Base-by-base conservation (phyloP, 2,888 invertebrate genomes). In the Drosophila flavopinicola region DNA sequence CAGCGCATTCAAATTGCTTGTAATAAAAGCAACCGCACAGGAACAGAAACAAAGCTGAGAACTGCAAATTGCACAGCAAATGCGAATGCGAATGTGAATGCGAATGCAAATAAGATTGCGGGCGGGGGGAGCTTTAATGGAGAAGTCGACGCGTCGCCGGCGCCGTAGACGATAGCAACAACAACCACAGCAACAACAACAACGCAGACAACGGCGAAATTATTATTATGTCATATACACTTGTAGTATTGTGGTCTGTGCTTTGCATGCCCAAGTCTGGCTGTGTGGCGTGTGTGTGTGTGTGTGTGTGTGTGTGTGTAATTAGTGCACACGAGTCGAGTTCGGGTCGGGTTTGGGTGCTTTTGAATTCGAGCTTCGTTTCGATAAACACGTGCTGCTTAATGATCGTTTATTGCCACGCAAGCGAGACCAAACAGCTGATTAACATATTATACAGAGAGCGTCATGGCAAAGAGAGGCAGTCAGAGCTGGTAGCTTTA, bases 171-270 rank as follows among this genome's bases (percentile, higher is more conserved):
- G 52, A 33, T 41, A 29, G n/a, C n/a, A n/a, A n/a, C 37, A 48
- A 38, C 37, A 73, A 52, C 9, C 53, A 48, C 20, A 41, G 54
- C 20, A 25, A 20, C 60, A 38, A 25, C 47, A 45, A 69, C 11
- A 38, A 9, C 11, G 29, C 17, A 44, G 11, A 15, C 45, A 38
- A 35, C 30, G 48, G 23, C 51, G 47, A 51, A 60, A 67, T 80
- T 68, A 66, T 72, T 78, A 86, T 86, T 80, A 86, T 86, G 87
- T 80, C 80, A 80, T 77, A 59, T 70, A 78, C 64, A 69, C 61
- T n/a, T n/a, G n/a, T n/a, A n/a, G 60, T 56, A 63, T 51, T 48
- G 56, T 13, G 53, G 78, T 74, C 38, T 38, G 41, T 37, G 45
- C 10, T 41, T 29, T 37, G 17, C 32, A 39, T 24, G 13, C 17